A percentile compares a stretch with the other conserved stretches of the same genome.
These are phyloP conservation scores for Montifringilla adamsi DNA, from an alignment of 2,113 vertebrate species.

Conservation along the genomic window DNA sequence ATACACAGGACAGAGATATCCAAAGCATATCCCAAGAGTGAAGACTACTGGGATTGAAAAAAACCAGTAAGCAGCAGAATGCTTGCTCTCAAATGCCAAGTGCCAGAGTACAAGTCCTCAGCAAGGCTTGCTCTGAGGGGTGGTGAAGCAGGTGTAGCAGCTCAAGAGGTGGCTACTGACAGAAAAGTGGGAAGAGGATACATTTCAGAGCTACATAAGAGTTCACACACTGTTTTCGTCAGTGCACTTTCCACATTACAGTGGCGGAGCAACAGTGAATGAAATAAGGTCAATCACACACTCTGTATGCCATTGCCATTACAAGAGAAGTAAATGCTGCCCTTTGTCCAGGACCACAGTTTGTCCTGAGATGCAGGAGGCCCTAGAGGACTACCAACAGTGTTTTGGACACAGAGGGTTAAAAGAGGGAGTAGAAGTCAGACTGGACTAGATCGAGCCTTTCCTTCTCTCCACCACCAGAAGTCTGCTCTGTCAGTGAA, in stretches of 20 bases:
- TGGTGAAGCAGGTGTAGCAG: background rate
- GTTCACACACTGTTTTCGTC: rapidly evolving
- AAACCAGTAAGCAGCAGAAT: background rate
- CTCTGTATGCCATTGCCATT: background rate
- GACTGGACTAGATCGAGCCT: background rate
- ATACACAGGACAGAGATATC: background rate
- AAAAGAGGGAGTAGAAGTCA: background rate
- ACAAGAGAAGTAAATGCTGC: background rate
- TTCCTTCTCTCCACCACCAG: background rate
- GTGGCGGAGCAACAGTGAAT: background rate
- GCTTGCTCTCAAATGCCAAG: background rate
- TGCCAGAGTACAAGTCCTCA: background rate
- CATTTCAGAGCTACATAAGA: background rate
- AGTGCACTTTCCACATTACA: background rate
- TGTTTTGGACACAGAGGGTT: background rate
- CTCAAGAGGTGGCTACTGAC: background rate
- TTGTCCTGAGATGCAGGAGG: background rate
- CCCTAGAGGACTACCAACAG: background rate
- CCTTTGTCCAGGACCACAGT: background rate
- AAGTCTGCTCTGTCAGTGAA: background rate
- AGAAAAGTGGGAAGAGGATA: background rate
- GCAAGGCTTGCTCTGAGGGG: background rate
- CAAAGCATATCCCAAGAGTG: background rate
- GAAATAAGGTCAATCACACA: background rate
- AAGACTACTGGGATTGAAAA: background rate